Evolutionary conservation across 2,888 invertebrate genomes (phyloP).

Genomic region (Apotomis turbidana): DNA sequence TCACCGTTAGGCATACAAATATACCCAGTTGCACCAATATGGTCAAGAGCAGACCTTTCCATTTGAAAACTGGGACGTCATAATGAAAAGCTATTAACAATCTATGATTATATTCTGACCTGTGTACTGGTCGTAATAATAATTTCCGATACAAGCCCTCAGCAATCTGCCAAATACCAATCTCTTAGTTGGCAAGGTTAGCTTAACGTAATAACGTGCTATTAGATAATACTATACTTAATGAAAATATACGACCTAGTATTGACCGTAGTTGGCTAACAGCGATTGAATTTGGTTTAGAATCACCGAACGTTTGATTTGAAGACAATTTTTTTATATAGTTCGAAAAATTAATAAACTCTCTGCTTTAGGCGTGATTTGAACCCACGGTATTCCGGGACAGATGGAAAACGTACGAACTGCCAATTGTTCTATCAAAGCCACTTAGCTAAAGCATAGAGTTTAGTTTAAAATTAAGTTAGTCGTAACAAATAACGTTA

Average conservation of each 20-base stretch:
- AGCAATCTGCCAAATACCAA: conserved; percentile 30
- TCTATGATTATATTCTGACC: neutral
- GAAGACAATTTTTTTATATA: too few relatives aligned
- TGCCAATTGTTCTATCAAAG: too few relatives aligned
- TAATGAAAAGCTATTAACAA: neutral
- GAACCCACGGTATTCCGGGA: too few relatives aligned
- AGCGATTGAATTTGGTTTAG: neutral
- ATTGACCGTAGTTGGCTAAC: conserved; percentile 4
- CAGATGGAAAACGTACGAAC: too few relatives aligned
- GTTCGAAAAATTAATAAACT: too few relatives aligned
- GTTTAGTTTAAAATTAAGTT: too few relatives aligned
- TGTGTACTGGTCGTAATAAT: conserved; percentile 12
- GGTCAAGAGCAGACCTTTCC: neutral
- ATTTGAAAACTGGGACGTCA: neutral
- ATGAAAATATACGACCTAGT: conserved; percentile 13
- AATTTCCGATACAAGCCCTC: conserved; percentile 24
- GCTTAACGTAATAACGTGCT: conserved; percentile 1
- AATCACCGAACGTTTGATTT: neutral
- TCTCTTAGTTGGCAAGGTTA: conserved; percentile 28
- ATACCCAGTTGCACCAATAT: neutral
- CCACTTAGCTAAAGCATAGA: too few relatives aligned
- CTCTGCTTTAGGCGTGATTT: too few relatives aligned
- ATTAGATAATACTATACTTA: conserved; percentile 12
- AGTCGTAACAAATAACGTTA: too few relatives aligned
- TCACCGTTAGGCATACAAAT: too few relatives aligned